These are phyloP conservation scores for Mungos mungo DNA, from an alignment of 2,113 vertebrate genomes.

Conservation along the genomic window DNA sequence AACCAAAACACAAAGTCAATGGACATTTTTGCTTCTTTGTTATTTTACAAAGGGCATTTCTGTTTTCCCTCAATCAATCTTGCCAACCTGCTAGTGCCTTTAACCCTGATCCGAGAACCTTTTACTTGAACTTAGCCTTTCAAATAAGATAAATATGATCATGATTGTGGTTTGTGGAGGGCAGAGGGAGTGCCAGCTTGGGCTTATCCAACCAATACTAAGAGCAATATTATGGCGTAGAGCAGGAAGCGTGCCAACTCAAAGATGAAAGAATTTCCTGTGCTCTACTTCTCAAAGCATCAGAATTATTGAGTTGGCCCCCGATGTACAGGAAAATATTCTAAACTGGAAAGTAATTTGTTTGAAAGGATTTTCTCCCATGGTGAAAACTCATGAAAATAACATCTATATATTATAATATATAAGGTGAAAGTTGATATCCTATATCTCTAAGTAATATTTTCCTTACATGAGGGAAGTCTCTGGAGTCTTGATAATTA, in stretches of 20 bases:
- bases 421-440: constrained; percentile 70
- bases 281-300: constrained; percentile 51
- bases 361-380: constrained; percentile 63
- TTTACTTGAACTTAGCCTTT: constrained; percentile 45
- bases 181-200: background rate
- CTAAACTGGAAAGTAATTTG: constrained; percentile 66
- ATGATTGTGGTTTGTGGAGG: constrained; percentile 41
- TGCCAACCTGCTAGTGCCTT: constrained; percentile 19
- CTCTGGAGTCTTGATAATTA: constrained; percentile 75
- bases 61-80: background rate
- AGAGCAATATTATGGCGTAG: background rate
- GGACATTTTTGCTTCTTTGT: constrained; percentile 35
- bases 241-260: constrained; percentile 24
- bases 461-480: constrained; percentile 61
- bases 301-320: constrained; percentile 55
- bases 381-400: constrained; percentile 58
- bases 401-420: constrained; percentile 29
- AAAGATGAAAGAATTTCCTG: constrained; percentile 67
- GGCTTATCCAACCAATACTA: background rate
- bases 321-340: constrained; percentile 54
- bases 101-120: constrained; percentile 18
- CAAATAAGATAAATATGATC: constrained; percentile 15
- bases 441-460: constrained; percentile 66
- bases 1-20: constrained; percentile 29
- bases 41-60: constrained; percentile 45